Evolutionary conservation across 2,113 vertebrate genomes (phyloP).

Genomic region (Cavia porcellus): DNA sequence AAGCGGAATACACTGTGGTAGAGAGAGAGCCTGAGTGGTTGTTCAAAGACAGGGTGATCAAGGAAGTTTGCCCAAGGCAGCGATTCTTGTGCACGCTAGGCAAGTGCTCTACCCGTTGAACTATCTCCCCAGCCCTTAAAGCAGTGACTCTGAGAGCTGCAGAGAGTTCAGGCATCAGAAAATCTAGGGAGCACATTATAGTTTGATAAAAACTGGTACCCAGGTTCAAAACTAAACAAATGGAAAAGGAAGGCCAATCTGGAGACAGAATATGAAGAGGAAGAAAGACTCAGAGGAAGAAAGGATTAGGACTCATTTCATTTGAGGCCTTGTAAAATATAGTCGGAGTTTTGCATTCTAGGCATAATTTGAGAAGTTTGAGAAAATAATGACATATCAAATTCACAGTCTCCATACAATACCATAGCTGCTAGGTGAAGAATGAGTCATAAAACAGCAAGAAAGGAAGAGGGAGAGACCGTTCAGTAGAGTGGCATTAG

Average conservation of each 20-base stretch:
- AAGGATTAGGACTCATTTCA: neutral
- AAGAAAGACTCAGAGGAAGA: neutral
- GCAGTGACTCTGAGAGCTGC: neutral
- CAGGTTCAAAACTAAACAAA: neutral
- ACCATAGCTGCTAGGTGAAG: neutral
- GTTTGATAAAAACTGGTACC: neutral
- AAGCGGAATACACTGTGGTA: neutral
- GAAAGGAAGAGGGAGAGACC: neutral
- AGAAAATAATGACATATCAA: neutral
- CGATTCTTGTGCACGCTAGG: neutral
- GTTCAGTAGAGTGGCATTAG: neutral
- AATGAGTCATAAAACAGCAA: neutral
- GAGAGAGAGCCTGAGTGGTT: neutral
- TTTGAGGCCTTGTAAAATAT: neutral
- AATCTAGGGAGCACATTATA: neutral
- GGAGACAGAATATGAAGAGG: neutral
- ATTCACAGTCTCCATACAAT: neutral
- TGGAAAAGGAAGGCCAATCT: neutral
- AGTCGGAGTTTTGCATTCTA: neutral
- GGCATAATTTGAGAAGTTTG: neutral
- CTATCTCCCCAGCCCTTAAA: neutral
- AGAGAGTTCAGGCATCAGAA: neutral
- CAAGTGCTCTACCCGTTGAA: too few species aligned
- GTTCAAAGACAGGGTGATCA: neutral
- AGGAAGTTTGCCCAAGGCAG: neutral